A percentile compares a stretch with the other conserved stretches of the same genome.
phyloP scores from a whole-genome alignment of 2,888 invertebrate species.

The Adelphocoris suturalis region DNA sequence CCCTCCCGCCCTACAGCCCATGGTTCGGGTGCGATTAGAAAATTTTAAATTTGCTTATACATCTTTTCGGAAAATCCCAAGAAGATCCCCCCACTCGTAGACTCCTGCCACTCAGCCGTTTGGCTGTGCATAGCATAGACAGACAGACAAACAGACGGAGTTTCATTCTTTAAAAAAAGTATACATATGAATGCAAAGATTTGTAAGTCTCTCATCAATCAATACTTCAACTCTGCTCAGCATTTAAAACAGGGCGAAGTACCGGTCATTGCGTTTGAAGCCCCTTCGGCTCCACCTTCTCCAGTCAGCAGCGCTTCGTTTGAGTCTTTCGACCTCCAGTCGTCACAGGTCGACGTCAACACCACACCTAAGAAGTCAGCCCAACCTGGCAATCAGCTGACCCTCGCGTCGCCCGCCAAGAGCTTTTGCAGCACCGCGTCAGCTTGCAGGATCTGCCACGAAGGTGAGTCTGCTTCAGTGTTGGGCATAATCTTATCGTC shows the following conservation, averaged over 20 bases:
- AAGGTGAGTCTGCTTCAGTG: slow-evolving; percentile 71
- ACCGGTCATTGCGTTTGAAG: slow-evolving; percentile 9
- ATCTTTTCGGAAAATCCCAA: too few species aligned
- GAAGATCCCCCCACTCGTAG: too few species aligned
- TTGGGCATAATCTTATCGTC: too few species aligned
- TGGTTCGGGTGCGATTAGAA: too few species aligned
- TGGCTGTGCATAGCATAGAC: too few species aligned
- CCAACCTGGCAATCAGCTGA: not conserved
- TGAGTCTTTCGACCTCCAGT: not conserved
- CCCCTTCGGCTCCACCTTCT: slow-evolving; percentile 26
- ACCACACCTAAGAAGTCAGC: not conserved
- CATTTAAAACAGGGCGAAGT: not conserved
- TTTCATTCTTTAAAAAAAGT: too few species aligned
- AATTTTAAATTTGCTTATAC: too few species aligned
- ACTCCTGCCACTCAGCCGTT: too few species aligned
- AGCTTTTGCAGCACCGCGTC: slow-evolving; percentile 71
- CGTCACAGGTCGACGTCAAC: slow-evolving; percentile 37
- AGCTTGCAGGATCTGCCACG: slow-evolving; percentile 74
- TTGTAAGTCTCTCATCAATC: too few species aligned
- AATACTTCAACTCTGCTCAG: not conserved
- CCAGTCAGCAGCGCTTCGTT: slow-evolving; percentile 29
- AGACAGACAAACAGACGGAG: too few species aligned
- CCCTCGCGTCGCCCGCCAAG: slow-evolving; percentile 69
- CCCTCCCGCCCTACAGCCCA: too few species aligned
- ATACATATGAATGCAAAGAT: too few species aligned